A percentile compares a stretch with the other conserved stretches of the same genome.
Conservation (phyloP, 2,113 vertebrate species). For the Heterochromis multidens region DNA sequence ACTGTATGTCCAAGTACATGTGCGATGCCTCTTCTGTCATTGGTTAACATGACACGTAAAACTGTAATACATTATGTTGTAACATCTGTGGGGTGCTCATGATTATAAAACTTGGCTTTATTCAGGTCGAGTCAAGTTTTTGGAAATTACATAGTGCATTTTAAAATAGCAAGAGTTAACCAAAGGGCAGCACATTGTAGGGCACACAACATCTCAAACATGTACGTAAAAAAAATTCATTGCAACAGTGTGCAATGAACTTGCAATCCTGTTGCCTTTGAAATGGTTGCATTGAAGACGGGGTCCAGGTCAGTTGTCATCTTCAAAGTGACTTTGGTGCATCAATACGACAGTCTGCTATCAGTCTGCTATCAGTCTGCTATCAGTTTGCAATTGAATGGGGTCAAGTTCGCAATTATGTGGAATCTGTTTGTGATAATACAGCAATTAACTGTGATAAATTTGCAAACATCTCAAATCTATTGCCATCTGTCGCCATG, state of each 20-base stretch:
- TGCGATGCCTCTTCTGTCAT: not conserved
- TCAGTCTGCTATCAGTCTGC: too few relatives aligned
- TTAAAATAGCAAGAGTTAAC: not conserved
- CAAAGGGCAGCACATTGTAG: not conserved
- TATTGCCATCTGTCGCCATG: not conserved
- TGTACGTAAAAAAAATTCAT: not conserved
- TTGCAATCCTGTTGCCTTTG: too few relatives aligned
- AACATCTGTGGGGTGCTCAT: not conserved
- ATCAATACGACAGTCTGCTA: too few relatives aligned
- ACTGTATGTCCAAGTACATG: conserved; percentile 76
- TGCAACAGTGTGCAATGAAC: too few relatives aligned
- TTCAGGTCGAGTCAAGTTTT: not conserved
- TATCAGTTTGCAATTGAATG: too few relatives aligned
- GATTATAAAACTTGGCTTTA: not conserved
- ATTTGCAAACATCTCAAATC: not conserved
- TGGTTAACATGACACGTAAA: not conserved
- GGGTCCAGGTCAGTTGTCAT: too few relatives aligned
- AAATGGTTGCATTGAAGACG: too few relatives aligned
- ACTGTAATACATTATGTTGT: not conserved
- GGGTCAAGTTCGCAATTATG: too few relatives aligned
- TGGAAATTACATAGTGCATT: not conserved
- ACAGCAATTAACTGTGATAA: not conserved
- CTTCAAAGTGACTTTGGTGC: too few relatives aligned
- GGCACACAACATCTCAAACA: not conserved
- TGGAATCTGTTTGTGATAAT: not conserved